Evolutionary conservation across 2,113 vertebrate genomes (phyloP).

Genomic region (Cavia aperea): DNA sequence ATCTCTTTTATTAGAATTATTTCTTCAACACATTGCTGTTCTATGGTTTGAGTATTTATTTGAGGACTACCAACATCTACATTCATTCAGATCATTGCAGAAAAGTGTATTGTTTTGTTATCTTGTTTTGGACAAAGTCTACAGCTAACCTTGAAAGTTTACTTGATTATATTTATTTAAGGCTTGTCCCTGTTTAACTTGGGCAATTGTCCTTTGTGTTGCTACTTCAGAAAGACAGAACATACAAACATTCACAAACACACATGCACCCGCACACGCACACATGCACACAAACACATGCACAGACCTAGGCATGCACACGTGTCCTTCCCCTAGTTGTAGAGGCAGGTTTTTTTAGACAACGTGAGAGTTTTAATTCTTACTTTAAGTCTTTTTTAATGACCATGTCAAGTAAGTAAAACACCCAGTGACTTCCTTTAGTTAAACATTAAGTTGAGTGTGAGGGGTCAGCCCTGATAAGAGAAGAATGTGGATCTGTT

Average conservation of each 20-base stretch:
- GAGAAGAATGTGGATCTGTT: conserved; percentile 56
- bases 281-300: neutral
- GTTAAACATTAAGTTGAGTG: conserved; percentile 51
- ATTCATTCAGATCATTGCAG: neutral
- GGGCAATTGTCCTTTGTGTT: neutral
- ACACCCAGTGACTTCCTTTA: neutral
- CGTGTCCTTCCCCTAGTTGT: rapidly evolving
- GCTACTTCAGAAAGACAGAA: neutral
- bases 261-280: neutral
- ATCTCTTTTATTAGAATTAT: neutral
- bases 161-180: neutral
- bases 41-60: neutral
- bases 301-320: neutral
- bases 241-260: neutral
- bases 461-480: conserved; percentile 49
- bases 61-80: neutral
- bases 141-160: conserved; percentile 18
- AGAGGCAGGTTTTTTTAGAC: neutral
- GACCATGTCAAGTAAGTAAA: conserved; percentile 22
- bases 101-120: neutral
- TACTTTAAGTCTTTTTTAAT: neutral
- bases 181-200: neutral
- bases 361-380: conserved; percentile 5
- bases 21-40: neutral
- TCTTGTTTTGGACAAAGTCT: neutral